Evolutionary conservation across 2,113 vertebrate genomes (phyloP), one percentile per base, ranked within the genome.

Genomic region (Centrocercus urophasianus): DNA sequence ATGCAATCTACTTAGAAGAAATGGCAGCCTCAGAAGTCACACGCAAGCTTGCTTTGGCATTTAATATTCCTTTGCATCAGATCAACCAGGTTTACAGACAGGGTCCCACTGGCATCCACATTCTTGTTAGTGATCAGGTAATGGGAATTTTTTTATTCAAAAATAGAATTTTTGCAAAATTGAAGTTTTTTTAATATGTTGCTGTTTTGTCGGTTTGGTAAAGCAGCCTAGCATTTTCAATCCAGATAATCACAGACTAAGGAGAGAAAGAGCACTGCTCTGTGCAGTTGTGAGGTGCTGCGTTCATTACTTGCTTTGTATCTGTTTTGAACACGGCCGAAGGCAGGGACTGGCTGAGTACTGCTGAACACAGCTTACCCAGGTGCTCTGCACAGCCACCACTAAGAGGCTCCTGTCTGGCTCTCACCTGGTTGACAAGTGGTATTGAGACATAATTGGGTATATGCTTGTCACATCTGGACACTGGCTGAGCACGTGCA

Each of bases 41-140:
- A 75, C 98, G 98, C 94, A 99, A 99, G 96, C 98, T 99, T 92
- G 99, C 99, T 22, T 94, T 97, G 88, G 98, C 99, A 92, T 99
- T 99, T 93, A 97, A 98, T 97, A 98, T 99, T 96, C 98, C 99
- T 93, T 96, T 98, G 93, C 98, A 98, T 88, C 98, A 98, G 82
- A 98, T 99, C 96, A 98, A 98, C 97, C 98, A 99, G 94, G 99
- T 99, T 97, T 99, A 99, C 98, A 98, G 98, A 96, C 99, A 99
- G 97, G 99, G 99, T 82, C 99, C 99, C 90, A 99, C 99, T 79
- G 99, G 99, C 61, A 99, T 99, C 83, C 99, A 98, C 98, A 98
- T 99, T 83, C 98, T 99, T 70, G 98, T 99, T 79, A 99, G 98
- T 57, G 99, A 99, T 96, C 98, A 99, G 99, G 99, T 99, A 98